Evolutionary conservation across 2,113 vertebrate species (phyloP), one percentile per base, ranked within the genome.

Genomic region (Limanda limanda): DNA sequence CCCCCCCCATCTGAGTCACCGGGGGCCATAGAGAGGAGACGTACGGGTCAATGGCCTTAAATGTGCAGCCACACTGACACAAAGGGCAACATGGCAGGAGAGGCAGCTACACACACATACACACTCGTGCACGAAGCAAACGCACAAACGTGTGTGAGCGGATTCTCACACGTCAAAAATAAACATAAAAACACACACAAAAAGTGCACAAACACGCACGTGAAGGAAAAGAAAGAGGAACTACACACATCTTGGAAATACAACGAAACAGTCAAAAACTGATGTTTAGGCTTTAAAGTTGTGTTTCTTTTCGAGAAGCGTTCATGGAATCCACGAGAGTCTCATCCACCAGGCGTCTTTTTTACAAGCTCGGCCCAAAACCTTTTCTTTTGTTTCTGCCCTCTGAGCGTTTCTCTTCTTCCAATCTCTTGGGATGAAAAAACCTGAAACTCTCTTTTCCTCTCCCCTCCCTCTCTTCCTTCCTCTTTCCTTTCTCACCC

Each of bases 371-470:
- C 20, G 24, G 35, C 21, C 76, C 78, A 66, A 78, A 20, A n/a
- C 11, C 3, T 52, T 65, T 57, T 68, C 5, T 31, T 21, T 54
- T 20, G 64, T 63, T 54, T 52, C 77, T 74, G 31, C 24, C 58
- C 31, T 68, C 83, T 31, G 68, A 74, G 37, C 77, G 42, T 72
- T 85, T 86, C 78, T 89, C 86, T 31, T 86, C 87, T 88, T 86
- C 66, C 78, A 13, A 58, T 79, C 86, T 92, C 88, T 64, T 86
- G 81, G 86, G 76, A 90, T 80, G 86, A 90, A 79, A 79, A 92
- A 93, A 92, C 51, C 94, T 93, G 91, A 94, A 92, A 83, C 87
- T 92, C 82, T 94, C 81, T 93, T 93, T 92, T 93, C 84, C 90
- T 92, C 89, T 84, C 86, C 79, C 85, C 86, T 83, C 88, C 84